Evolutionary conservation across 2,888 invertebrate genomes (phyloP), one percentile per base, ranked within the genome.

Genomic region (Melanophora roralis): DNA sequence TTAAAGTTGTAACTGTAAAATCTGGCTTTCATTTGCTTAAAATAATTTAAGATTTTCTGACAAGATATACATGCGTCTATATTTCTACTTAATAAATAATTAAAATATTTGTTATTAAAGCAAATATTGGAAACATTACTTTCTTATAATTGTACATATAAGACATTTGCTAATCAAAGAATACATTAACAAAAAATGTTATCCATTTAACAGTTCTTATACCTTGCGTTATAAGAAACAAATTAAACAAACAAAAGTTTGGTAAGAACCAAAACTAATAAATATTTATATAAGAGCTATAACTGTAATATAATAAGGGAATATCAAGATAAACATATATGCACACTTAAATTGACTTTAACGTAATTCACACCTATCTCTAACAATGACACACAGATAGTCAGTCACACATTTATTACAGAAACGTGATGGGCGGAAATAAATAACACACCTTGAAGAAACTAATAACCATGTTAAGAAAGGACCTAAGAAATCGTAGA

Each of bases 391-490:
- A 27, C 23, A 23, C 49, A 12, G 21, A 6, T 7, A n/a, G 2
- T 8, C n/a, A n/a, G 2, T 8, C 4, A 49, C n/a, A 49, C n/a
- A n/a, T 23, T 21, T 23, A n/a, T 1, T 9, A 19, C 11, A 45
- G 9, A 45, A 4, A 19, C 3, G 19, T 16, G 34, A 60, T 5
- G 27, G 3, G 12, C 38, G 16, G 14, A n/a, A 62, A 34, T 11
- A 43, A 45, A 36, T 19, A 72, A 43, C 72, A 72, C 72, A 36
- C 72, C 60, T 71, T 71, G 32, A 1, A 55, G 11, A 32, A 34
- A 43, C 45, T 36, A 47, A 68, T 68, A 47, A 45, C 4, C 36
- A 11, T 40, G 1, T 19, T 19, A 21, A 43, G 32, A 8, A 38
- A 40, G 49, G 23, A 40, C 12, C 21, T 21, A 16, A 16, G 14